Evolutionary conservation across 1,140 invertebrate species (phyloP).

Genomic region (Propsilocerus akamusi): DNA sequence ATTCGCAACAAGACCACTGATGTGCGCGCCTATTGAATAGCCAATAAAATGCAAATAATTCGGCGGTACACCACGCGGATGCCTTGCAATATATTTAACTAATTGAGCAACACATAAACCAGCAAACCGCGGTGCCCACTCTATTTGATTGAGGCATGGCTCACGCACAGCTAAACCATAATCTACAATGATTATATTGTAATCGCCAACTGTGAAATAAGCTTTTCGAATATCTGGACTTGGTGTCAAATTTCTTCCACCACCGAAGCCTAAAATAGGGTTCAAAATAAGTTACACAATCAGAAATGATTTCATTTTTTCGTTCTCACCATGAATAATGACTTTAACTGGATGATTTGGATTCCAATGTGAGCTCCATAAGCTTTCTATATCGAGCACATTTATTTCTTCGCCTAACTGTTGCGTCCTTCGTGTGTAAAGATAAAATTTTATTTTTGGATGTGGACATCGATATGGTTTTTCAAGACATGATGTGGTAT

Average conservation of each 20-base stretch:
- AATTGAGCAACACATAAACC: constrained; percentile 62
- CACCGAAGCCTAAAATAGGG: constrained; percentile 40
- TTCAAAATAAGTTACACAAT: neutral
- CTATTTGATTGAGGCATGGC: constrained; percentile 62
- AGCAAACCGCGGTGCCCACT: constrained; percentile 68
- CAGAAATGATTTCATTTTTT: neutral
- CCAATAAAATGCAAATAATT: constrained; percentile 62
- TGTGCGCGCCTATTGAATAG: constrained; percentile 71
- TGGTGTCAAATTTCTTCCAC: constrained; percentile 53
- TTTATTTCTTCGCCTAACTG: constrained; percentile 48
- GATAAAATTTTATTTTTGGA: constrained; percentile 59
- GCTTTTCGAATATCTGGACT: constrained; percentile 65
- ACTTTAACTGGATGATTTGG: constrained; percentile 55
- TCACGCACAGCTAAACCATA: constrained; percentile 61
- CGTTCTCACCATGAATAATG: constrained; percentile 40
- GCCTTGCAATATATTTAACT: constrained; percentile 53
- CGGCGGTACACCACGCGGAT: constrained; percentile 50
- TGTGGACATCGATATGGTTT: constrained; percentile 62
- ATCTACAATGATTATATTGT: constrained; percentile 76
- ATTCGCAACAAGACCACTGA: constrained; percentile 62
- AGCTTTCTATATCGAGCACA: constrained; percentile 41
- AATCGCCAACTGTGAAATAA: constrained; percentile 58
- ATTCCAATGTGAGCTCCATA: constrained; percentile 53
- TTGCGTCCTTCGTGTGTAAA: constrained; percentile 66
- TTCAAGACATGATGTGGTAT: constrained; percentile 61